A percentile compares a stretch with the other conserved stretches of the same genome.
Evolutionary conservation across 2,113 vertebrate species (phyloP).

Genomic region (Oryzias javanicus): DNA sequence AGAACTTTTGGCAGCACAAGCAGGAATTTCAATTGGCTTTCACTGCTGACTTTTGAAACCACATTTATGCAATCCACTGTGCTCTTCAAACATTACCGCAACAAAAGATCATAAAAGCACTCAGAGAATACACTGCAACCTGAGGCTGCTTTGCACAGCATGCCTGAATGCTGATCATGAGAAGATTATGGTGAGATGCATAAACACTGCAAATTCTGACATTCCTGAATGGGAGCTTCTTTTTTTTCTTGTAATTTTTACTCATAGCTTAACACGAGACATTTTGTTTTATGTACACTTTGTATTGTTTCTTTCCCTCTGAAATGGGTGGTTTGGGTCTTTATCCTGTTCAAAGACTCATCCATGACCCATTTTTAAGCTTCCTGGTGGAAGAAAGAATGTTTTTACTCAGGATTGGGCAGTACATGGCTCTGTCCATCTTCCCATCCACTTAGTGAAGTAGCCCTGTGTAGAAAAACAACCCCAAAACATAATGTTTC

Average conservation of each 20-base stretch:
- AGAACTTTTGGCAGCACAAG: slow-evolving; percentile 18
- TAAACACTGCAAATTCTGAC: background rate
- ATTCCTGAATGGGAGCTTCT: background rate
- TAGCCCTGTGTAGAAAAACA: too few relatives aligned
- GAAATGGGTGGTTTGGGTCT: too few relatives aligned
- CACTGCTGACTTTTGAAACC: background rate
- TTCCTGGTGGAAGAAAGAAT: too few relatives aligned
- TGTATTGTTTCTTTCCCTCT: too few relatives aligned
- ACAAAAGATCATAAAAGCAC: slow-evolving; percentile 4
- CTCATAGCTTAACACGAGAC: too few relatives aligned
- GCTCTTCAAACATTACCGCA: slow-evolving; percentile 1
- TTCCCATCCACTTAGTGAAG: too few relatives aligned
- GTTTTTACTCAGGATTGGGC: too few relatives aligned
- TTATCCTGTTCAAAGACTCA: too few relatives aligned
- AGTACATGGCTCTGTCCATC: too few relatives aligned
- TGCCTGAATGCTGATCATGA: slow-evolving; percentile 3
- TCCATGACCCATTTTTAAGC: too few relatives aligned
- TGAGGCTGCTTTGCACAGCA: background rate
- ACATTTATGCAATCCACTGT: background rate
- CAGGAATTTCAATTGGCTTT: slow-evolving; percentile 12
- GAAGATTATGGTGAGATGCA: slow-evolving; percentile 8
- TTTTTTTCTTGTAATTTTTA: slow-evolving; percentile 2
- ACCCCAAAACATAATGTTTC: too few relatives aligned
- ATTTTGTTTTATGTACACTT: too few relatives aligned
- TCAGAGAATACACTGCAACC: background rate